Percentiles rank a stretch among this genome's conserved stretches.
These are phyloP conservation scores for Notiomystis cincta DNA, from an alignment of 2,113 vertebrate genomes.

Conservation along the genomic window DNA sequence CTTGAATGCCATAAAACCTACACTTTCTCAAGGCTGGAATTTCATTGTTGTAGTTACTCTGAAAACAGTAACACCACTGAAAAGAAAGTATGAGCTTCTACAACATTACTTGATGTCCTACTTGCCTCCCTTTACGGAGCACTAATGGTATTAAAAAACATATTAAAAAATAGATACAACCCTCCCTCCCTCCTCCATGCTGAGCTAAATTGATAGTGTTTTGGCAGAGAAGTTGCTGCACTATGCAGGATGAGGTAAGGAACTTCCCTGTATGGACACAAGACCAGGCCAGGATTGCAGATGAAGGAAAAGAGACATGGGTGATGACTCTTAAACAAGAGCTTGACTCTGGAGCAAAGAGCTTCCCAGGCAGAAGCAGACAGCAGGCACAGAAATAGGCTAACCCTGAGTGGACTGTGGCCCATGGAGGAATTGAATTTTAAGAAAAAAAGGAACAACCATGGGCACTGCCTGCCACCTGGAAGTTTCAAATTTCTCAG, in stretches of 20 bases:
- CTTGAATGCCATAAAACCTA: not conserved
- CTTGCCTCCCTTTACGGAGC: not conserved
- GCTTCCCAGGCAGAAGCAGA: not conserved
- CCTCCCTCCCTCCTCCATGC: not conserved
- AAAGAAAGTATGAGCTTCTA: not conserved
- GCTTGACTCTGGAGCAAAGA: not conserved
- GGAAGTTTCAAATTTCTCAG: not conserved
- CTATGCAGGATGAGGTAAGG: not conserved
- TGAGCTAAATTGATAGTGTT: not conserved
- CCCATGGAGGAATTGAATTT: not conserved
- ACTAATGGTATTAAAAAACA: not conserved
- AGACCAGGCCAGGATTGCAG: not conserved
- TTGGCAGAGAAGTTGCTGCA: not conserved
- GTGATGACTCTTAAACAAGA: not conserved
- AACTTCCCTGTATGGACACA: not conserved
- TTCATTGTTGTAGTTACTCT: not conserved
- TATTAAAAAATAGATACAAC: not conserved
- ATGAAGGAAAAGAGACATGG: not conserved
- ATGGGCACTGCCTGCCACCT: not conserved
- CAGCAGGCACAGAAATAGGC: not conserved
- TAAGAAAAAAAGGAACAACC: not conserved
- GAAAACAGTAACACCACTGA: not conserved
- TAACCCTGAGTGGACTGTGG: not conserved
- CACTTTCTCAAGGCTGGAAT: not conserved
- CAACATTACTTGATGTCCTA: not conserved